Evolutionary conservation across 1,140 invertebrate genomes (phyloP).

Genomic region (Scaptomyza pallida): DNA sequence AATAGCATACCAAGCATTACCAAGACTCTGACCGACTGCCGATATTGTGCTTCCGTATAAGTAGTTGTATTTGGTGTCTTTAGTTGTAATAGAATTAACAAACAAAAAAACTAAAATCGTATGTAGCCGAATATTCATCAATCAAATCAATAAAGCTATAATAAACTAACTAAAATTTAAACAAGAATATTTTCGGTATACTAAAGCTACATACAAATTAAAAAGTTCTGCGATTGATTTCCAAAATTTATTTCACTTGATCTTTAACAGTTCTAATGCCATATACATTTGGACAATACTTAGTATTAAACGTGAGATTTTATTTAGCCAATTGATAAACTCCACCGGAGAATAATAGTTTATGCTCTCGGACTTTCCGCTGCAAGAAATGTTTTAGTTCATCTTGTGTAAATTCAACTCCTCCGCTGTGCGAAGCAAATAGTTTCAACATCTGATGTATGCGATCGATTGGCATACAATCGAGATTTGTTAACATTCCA

Average conservation of each 20-base stretch:
- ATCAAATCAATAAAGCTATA: conserved; percentile 15
- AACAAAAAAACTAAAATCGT: background rate
- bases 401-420: conserved; percentile 93
- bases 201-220: background rate
- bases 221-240: background rate
- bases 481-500: conserved; percentile 97
- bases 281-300: background rate
- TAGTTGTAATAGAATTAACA: conserved; percentile 7
- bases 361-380: conserved; percentile 95
- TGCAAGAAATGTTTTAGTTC: conserved; percentile 96
- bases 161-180: background rate
- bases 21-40: conserved; percentile 20
- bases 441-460: conserved; percentile 99
- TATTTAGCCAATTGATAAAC: conserved; percentile 94
- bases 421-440: conserved; percentile 95
- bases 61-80: conserved; percentile 18
- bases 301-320: conserved; percentile 6
- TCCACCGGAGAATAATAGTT: conserved; percentile 92
- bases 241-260: background rate
- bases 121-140: conserved; percentile 17
- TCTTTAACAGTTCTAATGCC: background rate
- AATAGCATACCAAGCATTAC: conserved; percentile 18
- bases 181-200: background rate
- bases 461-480: conserved; percentile 95
- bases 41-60: conserved; percentile 26